Evolutionary conservation across 2,797 vertebrate genomes (phyloP), one percentile per base, ranked within the genome.

Genomic region (Halcyon chelicuti): DNA sequence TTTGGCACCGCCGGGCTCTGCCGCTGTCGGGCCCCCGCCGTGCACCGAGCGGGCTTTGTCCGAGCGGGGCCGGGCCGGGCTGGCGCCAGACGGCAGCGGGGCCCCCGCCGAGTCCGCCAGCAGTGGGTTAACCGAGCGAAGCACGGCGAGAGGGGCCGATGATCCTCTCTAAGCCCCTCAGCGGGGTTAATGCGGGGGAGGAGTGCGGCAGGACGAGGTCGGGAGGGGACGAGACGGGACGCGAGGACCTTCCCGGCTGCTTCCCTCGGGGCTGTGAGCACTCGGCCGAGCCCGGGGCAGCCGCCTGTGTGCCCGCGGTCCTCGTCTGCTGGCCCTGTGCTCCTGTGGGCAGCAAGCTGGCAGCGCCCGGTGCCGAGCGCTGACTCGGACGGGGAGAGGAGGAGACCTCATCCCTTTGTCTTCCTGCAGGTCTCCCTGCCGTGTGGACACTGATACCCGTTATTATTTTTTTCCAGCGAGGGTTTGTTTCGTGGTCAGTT

Each of bases 361-460:
- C 61, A 42, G 39, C 61, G 19, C 42, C 7, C 42, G 63, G 22
- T 17, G n/a, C 63, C 62, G 21, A 8, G 9, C 21, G 7, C 63
- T n/a, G 70, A 22, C 61, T 39, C 28, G 12, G 7, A 7, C 37
- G 8, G 26, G 20, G 47, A 5, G 46, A 26, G 35, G 31, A 6
- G 35, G 14, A 6, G 40, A 0, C 39, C 7, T 4, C 47, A 1
- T 12, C 58, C 47, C 85, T 21, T 40, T 21, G 35, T 22, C 47
- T 11, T 5, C 33, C 25, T 4, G 66, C 51, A 4, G 42, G 7
- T 19, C 47, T 21, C 25, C 25, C 37, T 8, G 12, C 7, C 12
- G 1, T 6, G 25, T 1, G 42, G 35, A 1, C 47, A 0, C 68
- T 5, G 13, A 3, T 51, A 6, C 31, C 12, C 4, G 0, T 12